Evolutionary conservation across 2,888 invertebrate genomes (phyloP), one percentile per base, ranked within the genome.

Genomic region (Strigamia maritima): DNA sequence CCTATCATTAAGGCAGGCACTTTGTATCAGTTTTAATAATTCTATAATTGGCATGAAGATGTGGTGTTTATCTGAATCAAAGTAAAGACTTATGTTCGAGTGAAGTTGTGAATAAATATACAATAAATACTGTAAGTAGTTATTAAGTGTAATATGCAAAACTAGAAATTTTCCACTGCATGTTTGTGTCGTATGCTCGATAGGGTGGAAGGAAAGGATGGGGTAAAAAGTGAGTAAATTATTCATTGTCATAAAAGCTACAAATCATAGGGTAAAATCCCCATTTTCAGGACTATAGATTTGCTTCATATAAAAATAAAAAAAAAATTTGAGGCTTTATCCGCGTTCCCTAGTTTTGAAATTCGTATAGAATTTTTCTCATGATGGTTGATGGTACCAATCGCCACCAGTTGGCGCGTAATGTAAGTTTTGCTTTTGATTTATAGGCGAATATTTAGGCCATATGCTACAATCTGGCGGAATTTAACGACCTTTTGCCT

Each of bases 361-460:
- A 44, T 44, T 16, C 14, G 44, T 10, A 44, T 16, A 54, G 54
- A 54, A 44, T 19, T 54, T 54, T 54, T 54, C 54, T 54, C 54
- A n/a, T 54, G n/a, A 54, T 54, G 54, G 54, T 54, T 54, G 54
- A 54, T 54, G 19, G 54, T 54, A 54, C 19, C 54, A 54, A 54
- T 54, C 54, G 54, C 54, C 54, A 54, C 54, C 54, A 54, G 54
- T 54, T 54, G 54, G 54, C 54, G 54, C 54, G 19, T 54, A 54
- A 54, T 54, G 54, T 54, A 54, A 19, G 54, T 54, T 54, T 19
- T 54, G 77, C 54, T 76, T 76, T 40, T 76, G 76, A 76, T 76
- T 76, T 76, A 76, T 76, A 22, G 40, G 38, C 38, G 76, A 76
- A 76, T 76, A 76, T 76, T 76, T 76, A 76, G 76, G 76, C 76